phyloP scores from a whole-genome alignment of 2,888 invertebrate genomes.

The Drosophila stalkeri region DNA sequence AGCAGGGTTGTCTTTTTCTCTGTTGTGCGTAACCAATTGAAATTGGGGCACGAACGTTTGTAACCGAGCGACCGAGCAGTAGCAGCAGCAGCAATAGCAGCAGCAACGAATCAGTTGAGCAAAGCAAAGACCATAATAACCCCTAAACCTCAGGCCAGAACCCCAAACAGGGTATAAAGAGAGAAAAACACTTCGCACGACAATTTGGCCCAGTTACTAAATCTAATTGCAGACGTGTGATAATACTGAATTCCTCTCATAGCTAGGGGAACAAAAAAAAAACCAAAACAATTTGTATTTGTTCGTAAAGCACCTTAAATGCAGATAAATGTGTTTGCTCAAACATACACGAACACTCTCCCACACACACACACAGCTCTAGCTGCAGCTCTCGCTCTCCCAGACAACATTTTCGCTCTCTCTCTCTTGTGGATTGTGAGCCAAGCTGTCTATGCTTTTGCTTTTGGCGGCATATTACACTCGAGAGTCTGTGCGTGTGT shows the following conservation, averaged over 20 bases:
- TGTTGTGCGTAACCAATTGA: conserved; percentile 79
- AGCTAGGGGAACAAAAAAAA: conserved; percentile 26
- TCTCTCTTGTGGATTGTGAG: conserved; percentile 54
- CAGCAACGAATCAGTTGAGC: conserved; percentile 73
- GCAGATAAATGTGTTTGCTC: conserved; percentile 47
- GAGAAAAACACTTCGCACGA: conserved; percentile 36
- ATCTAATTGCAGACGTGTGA: conserved; percentile 75
- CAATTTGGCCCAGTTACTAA: conserved; percentile 76
- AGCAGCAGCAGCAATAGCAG: conserved; percentile 24
- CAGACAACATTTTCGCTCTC: conserved; percentile 53
- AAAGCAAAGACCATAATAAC: conserved; percentile 78
- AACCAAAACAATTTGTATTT: conserved; percentile 50
- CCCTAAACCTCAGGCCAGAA: conserved; percentile 66
- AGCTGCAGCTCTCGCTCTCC: conserved; percentile 50
- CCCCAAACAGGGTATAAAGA: conserved; percentile 21
- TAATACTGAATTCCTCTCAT: conserved; percentile 47
- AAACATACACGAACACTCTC: conserved; percentile 15
- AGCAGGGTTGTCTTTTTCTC: conserved; percentile 62
- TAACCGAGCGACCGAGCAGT: background rate
- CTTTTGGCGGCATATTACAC: conserved; percentile 78
- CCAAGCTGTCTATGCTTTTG: conserved; percentile 82
- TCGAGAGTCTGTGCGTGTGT: conserved; percentile 50
- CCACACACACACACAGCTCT: background rate
- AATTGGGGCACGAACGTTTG: conserved; percentile 65
- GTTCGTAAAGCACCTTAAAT: conserved; percentile 45